These are phyloP conservation scores for Eristalis arbustorum DNA, from an alignment of 2,888 invertebrate species.

Conservation along the genomic window DNA sequence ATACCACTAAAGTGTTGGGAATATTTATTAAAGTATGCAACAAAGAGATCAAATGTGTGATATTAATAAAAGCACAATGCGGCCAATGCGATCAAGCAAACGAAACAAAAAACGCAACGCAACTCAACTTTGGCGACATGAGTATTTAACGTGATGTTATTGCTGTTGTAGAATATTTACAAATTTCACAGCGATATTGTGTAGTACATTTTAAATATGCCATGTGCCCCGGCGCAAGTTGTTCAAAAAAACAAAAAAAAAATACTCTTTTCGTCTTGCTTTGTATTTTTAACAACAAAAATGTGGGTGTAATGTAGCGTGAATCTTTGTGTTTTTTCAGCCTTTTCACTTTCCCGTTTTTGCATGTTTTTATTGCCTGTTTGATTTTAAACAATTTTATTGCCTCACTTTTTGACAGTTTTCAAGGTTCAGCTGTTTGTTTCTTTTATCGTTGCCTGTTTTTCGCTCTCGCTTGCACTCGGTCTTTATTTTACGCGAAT, in stretches of 20 bases:
- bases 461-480: constrained; percentile 28
- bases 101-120: background rate
- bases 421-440: constrained; percentile 71
- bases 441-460: constrained; percentile 39
- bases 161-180: constrained; percentile 2
- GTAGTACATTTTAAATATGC: constrained; percentile 32
- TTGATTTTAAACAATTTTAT: constrained; percentile 71
- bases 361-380: constrained; percentile 67
- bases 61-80: constrained; percentile 33
- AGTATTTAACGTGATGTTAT: background rate
- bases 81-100: no score
- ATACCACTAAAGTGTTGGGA: constrained; percentile 57
- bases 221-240: constrained; percentile 46
- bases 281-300: constrained; percentile 49
- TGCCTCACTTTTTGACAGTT: constrained; percentile 70
- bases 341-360: constrained; percentile 56
- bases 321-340: constrained; percentile 61
- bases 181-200: constrained; percentile 3
- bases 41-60: constrained; percentile 46
- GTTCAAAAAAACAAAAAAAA: background rate
- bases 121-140: constrained; percentile 32
- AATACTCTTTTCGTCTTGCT: constrained; percentile 25
- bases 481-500: background rate
- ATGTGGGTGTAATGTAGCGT: constrained; percentile 71
- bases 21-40: constrained; percentile 59